Evolutionary conservation across 2,113 vertebrate species (phyloP).

Genomic region (Conger conger): DNA sequence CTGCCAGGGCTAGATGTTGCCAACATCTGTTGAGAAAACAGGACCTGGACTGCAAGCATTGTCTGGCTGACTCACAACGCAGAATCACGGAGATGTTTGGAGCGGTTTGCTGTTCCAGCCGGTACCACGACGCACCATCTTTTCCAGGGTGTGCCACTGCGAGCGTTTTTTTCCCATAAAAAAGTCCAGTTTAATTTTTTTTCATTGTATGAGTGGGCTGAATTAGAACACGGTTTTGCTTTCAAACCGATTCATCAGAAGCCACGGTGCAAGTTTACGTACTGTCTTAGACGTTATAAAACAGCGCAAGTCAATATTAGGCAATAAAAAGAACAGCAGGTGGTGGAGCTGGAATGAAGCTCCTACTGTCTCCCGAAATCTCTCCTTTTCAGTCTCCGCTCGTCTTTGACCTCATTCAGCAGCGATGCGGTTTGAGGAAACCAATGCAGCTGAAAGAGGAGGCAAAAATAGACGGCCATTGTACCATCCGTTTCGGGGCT

Average conservation of each 20-base stretch:
- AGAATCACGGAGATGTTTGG: not conserved
- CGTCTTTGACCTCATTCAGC: not conserved
- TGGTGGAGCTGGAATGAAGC: not conserved
- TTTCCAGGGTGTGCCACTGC: not conserved
- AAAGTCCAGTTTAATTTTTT: not conserved
- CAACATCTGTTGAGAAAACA: slow-evolving; percentile 35
- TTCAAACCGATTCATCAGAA: not conserved
- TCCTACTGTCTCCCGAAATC: not conserved
- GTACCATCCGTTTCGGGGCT: slow-evolving; percentile 24
- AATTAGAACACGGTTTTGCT: not conserved
- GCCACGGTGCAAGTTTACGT: not conserved
- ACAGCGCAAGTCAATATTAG: not conserved
- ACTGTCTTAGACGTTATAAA: not conserved
- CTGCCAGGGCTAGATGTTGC: not conserved
- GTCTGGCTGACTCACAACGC: slow-evolving; percentile 3
- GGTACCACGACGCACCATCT: not conserved
- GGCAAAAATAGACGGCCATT: slow-evolving; percentile 22
- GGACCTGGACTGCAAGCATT: slow-evolving; percentile 2
- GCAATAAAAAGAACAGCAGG: not conserved
- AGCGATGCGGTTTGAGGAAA: not conserved
- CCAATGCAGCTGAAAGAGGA: not conserved
- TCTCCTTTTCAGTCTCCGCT: not conserved
- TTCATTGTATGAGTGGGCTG: not conserved
- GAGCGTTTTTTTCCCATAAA: not conserved
- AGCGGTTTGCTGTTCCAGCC: not conserved